Base-by-base conservation (phyloP, 1,140 invertebrate genomes). In the Drosophila erecta region DNA sequence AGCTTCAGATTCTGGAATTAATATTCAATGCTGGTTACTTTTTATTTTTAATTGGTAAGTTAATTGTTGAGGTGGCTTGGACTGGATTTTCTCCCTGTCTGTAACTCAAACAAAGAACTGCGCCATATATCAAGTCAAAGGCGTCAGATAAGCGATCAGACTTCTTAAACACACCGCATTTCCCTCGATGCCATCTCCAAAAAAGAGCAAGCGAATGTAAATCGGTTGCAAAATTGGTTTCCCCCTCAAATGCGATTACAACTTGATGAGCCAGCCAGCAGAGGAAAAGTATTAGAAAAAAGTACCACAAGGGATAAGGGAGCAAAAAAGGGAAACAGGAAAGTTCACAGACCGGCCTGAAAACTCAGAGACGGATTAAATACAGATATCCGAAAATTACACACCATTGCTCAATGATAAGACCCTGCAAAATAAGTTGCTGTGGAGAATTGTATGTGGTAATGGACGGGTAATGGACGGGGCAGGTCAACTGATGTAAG, bases 91-190 rank as follows among this genome's bases (percentile, higher is more conserved):
- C 73, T 57, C 53, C 27, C 41, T 62, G 40, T 57, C 12, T 40
- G 37, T 12, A 33, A 12, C 35, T 33, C 6, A 35, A 46, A 20
- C 22, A 37, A 87, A 81, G 79, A 87, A 78, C 79, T 79, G 67
- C 49, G 74, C 77, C 55, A 85, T 86, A 83, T 87, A 87, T 86
- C 83, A 83, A 87, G 83, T 87, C 84, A 87, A 79, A 76, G 75
- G 84, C 79, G 79, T 86, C 83, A 87, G 81, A 86, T 86, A 86
- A 87, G 78, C 84, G 51, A 22, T 41, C 57, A 78, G 71, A 79
- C 53, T 40, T 20, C 41, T 47, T 58, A 15, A 46, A 47, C 30
- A 38, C 43, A 47, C 30, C 20, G 43, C 20, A 37, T 58, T 15
- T 55, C 14, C 10, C 4, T n/a, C 47, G 27, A 15, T 27, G 27